Base-by-base conservation (phyloP, 2,888 invertebrate genomes). In the Caenorhabditis imperialis region DNA sequence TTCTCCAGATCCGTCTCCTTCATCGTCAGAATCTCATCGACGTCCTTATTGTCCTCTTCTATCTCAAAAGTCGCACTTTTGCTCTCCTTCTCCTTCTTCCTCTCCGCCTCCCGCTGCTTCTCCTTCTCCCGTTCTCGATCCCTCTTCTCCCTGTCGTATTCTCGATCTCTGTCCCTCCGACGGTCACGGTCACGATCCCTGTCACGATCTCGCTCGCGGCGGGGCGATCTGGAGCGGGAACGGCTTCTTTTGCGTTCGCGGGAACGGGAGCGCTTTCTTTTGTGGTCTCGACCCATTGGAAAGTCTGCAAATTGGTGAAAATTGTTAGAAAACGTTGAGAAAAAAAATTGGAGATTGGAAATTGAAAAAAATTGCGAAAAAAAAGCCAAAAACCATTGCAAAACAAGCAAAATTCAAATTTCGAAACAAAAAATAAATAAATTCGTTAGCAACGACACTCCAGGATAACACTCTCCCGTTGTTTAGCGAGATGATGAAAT, bases 1-100 rank as follows among this genome's bases (percentile, higher is more conserved):
- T 74, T 70, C 47, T 79, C 76, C 25, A 82, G 44, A 20, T 78
- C 79, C 3, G 25, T 10, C 4, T 40, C 30, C 35, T 72, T 76
- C 72, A 72, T 72, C 7, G 4, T 42, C 5, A 76, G 35, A 3
- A 76, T 57, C 3, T 57, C 76, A 14, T 67, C 48, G 25, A 55
- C 22, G 27, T 62, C 62, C 48, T 51, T 69, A 16, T 27, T 51
- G 8, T 42, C 23, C 40, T 69, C 69, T 20, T 60, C 69, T 20
- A 69, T 69, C 27, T 69, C 69, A 20, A 69, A 69, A 47, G 33
- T 38, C 6, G 69, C 69, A 10, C 57, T 37, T 16, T 57, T 67
- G 51, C 67, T 67, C 40, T 55, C 51, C 35, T 35, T 45, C 50
- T 48, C 40, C 47, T 72, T 63, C 35, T 72, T 30, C 30, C 57